phyloP scores from a whole-genome alignment of 2,113 vertebrate genomes.

The Mirza zaza region DNA sequence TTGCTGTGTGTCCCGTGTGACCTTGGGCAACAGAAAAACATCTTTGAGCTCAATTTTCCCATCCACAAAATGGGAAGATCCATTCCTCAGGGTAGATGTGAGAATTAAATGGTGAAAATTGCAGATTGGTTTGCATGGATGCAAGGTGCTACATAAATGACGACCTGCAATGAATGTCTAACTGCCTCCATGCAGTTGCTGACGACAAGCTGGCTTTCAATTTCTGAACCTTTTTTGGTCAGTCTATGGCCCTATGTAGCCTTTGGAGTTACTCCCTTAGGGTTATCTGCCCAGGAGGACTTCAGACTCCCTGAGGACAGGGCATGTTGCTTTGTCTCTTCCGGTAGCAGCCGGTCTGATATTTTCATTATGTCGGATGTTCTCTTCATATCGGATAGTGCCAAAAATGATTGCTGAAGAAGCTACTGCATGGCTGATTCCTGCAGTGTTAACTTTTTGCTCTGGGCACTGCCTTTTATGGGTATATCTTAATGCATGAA shows the following conservation, averaged over 20 bases:
- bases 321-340: not conserved
- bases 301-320: not conserved
- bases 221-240: not conserved
- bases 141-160: not conserved
- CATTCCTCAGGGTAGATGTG: not conserved
- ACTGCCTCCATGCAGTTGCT: not conserved
- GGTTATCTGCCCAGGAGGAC: not conserved
- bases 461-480: not conserved
- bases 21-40: not conserved
- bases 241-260: not conserved
- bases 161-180: not conserved
- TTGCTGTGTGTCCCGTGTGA: not conserved
- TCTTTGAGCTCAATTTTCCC: not conserved
- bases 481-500: not conserved
- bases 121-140: not conserved
- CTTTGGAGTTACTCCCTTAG: not conserved
- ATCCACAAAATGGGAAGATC: not conserved
- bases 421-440: accelerated
- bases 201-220: not conserved
- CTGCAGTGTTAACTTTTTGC: not conserved
- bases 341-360: too few relatives aligned
- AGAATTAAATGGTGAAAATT: not conserved
- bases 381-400: not conserved
- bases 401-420: not conserved
- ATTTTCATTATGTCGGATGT: too few relatives aligned